Conservation (phyloP, 1,140 invertebrate species). For the Trichonephila clavipes region DNA sequence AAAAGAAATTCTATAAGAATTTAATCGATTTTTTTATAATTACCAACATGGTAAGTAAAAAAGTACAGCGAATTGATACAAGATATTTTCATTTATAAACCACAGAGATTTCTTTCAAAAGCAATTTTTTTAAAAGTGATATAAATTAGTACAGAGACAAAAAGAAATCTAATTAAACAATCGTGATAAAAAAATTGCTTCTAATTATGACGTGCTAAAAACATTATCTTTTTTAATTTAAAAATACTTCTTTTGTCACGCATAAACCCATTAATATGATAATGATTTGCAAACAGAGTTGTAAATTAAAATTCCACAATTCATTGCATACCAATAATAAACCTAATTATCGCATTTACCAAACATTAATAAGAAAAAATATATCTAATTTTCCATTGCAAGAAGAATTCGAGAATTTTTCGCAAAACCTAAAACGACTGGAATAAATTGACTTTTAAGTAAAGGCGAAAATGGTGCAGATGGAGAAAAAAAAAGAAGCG, state of each 20-base stretch:
- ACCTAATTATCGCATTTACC: background rate
- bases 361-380: background rate
- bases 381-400: background rate
- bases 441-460: slow-evolving; percentile 16
- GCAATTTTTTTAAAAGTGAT: background rate
- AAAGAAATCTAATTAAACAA: background rate
- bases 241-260: background rate
- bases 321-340: background rate
- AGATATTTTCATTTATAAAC: background rate
- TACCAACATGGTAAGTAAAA: background rate
- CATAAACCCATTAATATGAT: background rate
- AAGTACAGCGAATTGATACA: background rate
- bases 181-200: background rate
- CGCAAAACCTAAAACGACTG: background rate
- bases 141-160: background rate
- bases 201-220: background rate
- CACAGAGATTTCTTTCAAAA: too few relatives aligned
- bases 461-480: background rate
- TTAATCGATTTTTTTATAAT: background rate
- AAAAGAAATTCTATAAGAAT: background rate
- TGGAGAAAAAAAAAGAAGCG: background rate
- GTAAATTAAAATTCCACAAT: slow-evolving; percentile 9
- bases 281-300: background rate
- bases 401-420: background rate
- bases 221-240: background rate